Evolutionary conservation across 2,797 vertebrate species (phyloP).

Genomic region (Pyrrhura leucotis): DNA sequence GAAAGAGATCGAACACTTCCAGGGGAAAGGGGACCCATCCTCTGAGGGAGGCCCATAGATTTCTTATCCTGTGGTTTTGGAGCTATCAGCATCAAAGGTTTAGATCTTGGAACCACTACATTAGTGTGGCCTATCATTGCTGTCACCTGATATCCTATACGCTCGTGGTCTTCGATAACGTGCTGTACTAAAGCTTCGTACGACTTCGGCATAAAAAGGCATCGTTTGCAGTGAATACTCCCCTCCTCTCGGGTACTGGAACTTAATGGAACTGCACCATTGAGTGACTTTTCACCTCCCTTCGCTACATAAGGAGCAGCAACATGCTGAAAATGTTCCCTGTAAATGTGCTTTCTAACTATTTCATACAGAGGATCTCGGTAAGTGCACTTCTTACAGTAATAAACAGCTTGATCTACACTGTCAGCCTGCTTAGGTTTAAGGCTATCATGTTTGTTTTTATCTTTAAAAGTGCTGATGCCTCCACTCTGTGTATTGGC

Average conservation of each 20-base stretch:
- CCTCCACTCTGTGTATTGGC: conserved; percentile 84
- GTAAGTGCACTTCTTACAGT: conserved; percentile 99
- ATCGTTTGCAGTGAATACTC: conserved; percentile 97
- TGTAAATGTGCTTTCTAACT: conserved; percentile 99
- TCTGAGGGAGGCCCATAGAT: conserved; percentile 90
- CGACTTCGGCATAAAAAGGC: conserved; percentile 96
- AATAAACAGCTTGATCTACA: conserved; percentile 99
- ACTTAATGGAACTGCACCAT: conserved; percentile 79
- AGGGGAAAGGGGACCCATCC: conserved; percentile 85
- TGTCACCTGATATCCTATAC: conserved; percentile 97
- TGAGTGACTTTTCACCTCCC: conserved; percentile 90
- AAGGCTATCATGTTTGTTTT: conserved; percentile 88
- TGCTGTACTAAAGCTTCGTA: conserved; percentile 98
- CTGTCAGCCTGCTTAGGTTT: conserved; percentile 89
- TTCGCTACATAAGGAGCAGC: conserved; percentile 95
- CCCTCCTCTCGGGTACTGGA: conserved; percentile 83
- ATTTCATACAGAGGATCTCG: conserved; percentile 98
- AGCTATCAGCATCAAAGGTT: conserved; percentile 91
- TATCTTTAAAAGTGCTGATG: conserved; percentile 87
- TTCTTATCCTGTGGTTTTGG: conserved; percentile 92
- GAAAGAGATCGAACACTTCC: conserved; percentile 86
- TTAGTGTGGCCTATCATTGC: conserved; percentile 99
- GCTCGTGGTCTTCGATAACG: conserved; percentile 97
- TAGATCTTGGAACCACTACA: conserved; percentile 93
- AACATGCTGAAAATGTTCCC: conserved; percentile 99